Percentiles rank a stretch among this genome's conserved stretches.
These are phyloP conservation scores for Ceratosolen fusciceps DNA, from an alignment of 1,140 invertebrate species.

Conservation along the genomic window DNA sequence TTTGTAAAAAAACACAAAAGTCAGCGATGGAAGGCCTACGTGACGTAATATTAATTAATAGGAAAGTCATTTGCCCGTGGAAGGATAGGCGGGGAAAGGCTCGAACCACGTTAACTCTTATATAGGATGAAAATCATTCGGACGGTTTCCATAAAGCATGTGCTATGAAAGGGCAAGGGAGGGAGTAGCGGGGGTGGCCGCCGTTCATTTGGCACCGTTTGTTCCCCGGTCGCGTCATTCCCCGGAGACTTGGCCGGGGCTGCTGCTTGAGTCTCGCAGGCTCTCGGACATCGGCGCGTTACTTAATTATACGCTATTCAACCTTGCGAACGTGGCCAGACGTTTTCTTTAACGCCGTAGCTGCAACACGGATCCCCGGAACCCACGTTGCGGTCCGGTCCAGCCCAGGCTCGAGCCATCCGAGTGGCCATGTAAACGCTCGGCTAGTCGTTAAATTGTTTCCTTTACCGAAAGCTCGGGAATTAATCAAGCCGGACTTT, in stretches of 20 bases:
- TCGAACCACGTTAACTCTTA: constrained; percentile 27
- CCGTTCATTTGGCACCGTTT: constrained; percentile 67
- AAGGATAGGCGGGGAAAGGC: too few species aligned
- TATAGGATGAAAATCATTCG: constrained; percentile 1
- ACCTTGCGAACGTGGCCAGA: too few species aligned
- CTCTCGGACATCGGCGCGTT: constrained; percentile 61
- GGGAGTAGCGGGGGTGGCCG: background rate
- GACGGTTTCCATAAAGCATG: background rate
- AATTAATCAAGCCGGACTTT: background rate
- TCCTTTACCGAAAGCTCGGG: background rate
- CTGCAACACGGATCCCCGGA: background rate
- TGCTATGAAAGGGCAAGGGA: background rate
- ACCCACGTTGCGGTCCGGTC: background rate
- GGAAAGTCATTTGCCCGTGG: too few species aligned
- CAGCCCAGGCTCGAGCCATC: background rate
- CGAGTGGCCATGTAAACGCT: constrained; percentile 40
- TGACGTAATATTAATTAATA: too few species aligned
- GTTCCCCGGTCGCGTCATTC: constrained; percentile 63
- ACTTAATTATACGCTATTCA: constrained; percentile 70
- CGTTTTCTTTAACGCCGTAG: constrained; percentile 3
- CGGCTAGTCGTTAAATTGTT: constrained; percentile 8
- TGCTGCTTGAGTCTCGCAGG: too few species aligned
- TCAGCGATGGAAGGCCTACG: too few species aligned
- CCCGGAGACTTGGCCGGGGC: constrained; percentile 53
- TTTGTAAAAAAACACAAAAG: too few species aligned